A percentile compares a stretch with the other conserved stretches of the same genome.
These are phyloP conservation scores for Dastarcus helophoroides DNA, from an alignment of 2,888 invertebrate genomes.

Conservation along the genomic window DNA sequence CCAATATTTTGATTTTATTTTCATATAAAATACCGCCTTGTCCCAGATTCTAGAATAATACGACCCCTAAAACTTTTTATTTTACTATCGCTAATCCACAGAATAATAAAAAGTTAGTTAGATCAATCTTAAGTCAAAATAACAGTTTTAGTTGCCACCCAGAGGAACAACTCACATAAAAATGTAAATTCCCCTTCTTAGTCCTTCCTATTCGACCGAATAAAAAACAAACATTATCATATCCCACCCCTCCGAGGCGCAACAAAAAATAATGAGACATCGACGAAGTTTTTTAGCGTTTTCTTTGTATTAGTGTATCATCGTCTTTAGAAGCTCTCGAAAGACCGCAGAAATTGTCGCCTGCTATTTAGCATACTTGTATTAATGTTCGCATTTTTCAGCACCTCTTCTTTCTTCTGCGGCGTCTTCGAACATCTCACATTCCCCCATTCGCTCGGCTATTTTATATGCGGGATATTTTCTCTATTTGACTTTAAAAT, in stretches of 20 bases:
- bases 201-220: slow-evolving; percentile 23
- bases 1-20: too few relatives aligned
- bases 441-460: too few relatives aligned
- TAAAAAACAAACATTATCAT: slow-evolving; percentile 33
- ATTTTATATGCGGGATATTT: too few relatives aligned
- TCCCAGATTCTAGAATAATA: too few relatives aligned
- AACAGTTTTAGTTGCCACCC: slow-evolving; percentile 28
- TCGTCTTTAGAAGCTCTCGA: slow-evolving; percentile 20
- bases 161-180: slow-evolving; percentile 31
- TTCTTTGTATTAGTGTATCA: slow-evolving; percentile 23
- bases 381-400: too few relatives aligned
- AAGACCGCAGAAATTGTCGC: slow-evolving; percentile 25
- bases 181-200: slow-evolving; percentile 27
- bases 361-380: slow-evolving; percentile 23
- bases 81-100: background rate
- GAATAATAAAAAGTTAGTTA: slow-evolving; percentile 24
- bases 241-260: slow-evolving; percentile 29
- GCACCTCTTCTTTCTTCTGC: too few relatives aligned
- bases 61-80: too few relatives aligned
- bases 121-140: slow-evolving; percentile 29
- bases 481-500: too few relatives aligned
- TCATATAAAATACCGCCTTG: too few relatives aligned
- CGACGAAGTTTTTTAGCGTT: slow-evolving; percentile 29
- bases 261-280: slow-evolving; percentile 32
- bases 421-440: too few relatives aligned